Evolutionary conservation across 2,888 invertebrate genomes (phyloP).

Genomic region (Melolontha melolontha): DNA sequence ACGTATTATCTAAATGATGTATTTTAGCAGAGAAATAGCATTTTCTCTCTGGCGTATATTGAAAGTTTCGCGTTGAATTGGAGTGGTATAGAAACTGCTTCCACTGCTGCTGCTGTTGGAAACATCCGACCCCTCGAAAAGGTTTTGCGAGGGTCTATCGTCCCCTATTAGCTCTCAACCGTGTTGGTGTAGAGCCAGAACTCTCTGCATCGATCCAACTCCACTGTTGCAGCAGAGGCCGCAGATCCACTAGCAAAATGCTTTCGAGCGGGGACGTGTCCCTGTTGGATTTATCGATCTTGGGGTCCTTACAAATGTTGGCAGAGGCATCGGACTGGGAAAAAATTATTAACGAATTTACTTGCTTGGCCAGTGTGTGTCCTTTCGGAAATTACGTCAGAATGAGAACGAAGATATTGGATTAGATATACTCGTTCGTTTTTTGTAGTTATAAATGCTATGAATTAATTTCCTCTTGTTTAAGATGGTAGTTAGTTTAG

Average conservation of each 20-base stretch:
- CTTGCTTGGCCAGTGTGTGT: conserved; percentile 22
- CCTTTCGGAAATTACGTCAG: neutral
- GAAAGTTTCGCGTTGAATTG: conserved; percentile 33
- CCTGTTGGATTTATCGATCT: conserved; percentile 36
- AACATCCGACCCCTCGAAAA: conserved; percentile 13
- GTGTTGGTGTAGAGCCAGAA: conserved; percentile 18
- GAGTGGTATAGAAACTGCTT: conserved; percentile 12
- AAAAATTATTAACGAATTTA: conserved; percentile 28
- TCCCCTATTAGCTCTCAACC: conserved; percentile 19
- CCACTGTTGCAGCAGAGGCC: neutral
- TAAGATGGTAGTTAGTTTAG: too few species aligned
- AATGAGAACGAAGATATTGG: neutral
- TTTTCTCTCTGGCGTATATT: conserved; percentile 10
- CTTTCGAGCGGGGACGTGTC: neutral
- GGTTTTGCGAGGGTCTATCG: conserved; percentile 20
- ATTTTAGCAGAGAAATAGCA: conserved; percentile 4
- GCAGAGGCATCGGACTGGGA: conserved; percentile 22
- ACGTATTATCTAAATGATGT: conserved; percentile 19
- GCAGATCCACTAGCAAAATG: neutral
- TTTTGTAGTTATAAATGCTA: too few species aligned
- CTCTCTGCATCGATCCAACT: conserved; percentile 28
- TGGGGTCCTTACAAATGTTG: conserved; percentile 17
- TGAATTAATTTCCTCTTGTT: too few species aligned
- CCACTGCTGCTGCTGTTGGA: conserved; percentile 1
- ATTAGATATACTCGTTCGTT: too few species aligned